Conservation (phyloP, 92 coral and sea anemone species). For the Zoanthus solanderi region DNA sequence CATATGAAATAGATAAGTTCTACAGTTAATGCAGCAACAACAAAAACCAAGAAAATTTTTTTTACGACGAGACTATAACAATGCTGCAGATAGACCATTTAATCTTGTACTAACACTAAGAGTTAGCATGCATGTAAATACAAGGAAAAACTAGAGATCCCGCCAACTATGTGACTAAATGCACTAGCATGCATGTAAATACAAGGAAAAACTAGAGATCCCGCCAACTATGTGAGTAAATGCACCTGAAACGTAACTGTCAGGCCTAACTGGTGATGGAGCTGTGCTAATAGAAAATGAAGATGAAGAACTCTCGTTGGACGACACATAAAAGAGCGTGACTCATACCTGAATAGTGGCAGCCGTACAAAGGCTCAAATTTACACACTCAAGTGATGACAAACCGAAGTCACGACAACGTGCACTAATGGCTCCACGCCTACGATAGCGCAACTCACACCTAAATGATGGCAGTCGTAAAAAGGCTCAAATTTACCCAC, state of each 20-base stretch:
- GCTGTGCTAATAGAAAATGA: too few relatives aligned
- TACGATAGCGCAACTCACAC: not conserved
- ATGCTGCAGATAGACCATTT: not conserved
- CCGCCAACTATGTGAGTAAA: not conserved
- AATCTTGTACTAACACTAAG: not conserved
- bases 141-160: not conserved
- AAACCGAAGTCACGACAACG: too few relatives aligned
- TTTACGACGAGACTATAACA: too few relatives aligned
- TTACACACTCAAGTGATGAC: too few relatives aligned
- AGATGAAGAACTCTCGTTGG: too few relatives aligned
- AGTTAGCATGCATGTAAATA: not conserved
- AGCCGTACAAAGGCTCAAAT: too few relatives aligned
- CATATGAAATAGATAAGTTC: not conserved
- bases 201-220: not conserved
- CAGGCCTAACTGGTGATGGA: not conserved
- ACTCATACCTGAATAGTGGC: too few relatives aligned
- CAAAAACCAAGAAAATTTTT: too few relatives aligned
- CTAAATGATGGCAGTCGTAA: not conserved
- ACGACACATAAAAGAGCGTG: too few relatives aligned
- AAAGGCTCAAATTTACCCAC: not conserved
- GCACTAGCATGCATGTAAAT: not conserved
- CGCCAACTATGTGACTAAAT: not conserved
- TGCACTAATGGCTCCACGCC: not conserved
- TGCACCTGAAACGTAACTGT: constrained; percentile 7
- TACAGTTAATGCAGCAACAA: too few relatives aligned